Evolutionary conservation across 2,113 vertebrate genomes (phyloP), one percentile per base, ranked within the genome.

Genomic region (Prionailurus viverrinus): DNA sequence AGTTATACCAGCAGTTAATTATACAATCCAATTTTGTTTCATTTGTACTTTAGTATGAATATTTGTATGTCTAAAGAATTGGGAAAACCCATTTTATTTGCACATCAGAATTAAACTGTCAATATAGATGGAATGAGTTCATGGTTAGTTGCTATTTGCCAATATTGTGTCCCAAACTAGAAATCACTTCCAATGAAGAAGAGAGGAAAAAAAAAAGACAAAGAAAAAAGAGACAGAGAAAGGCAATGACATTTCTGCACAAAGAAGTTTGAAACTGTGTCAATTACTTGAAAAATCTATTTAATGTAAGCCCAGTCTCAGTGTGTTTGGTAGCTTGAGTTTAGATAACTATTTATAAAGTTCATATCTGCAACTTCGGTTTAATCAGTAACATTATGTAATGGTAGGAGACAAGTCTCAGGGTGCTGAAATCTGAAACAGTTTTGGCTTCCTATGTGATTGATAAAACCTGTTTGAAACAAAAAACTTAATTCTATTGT

Each of bases 391-490:
- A 3, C 65, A n/a, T 83, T 96, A 89, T 39, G 33, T 36, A 87
- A 97, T 58, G 41, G 3, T 33, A 76, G 5, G n/a, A 61, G 41
- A 88, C 85, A 92, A 65, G 16, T 78, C 36, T 85, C 12, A 65
- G 29, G 31, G 6, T 90, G 4, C 27, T 94, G 68, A 90, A 90
- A 96, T 89, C 63, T 86, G 73, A 87, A 97, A 90, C 10, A 63
- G 13, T 78, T 90, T 91, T 95, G 27, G 89, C 84, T 94, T 94
- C 90, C 39, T 76, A 14, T 41, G 33, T 79, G 80, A 92, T 89
- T 94, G 94, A 93, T 83, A 94, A 94, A 97, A 51, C 14, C 39
- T 73, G 2, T 76, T 97, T 95, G 86, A 95, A 95, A 92, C 4
- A 95, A 68, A 97, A 94, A 93, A 91, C 10, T 58, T 80, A 96